Evolutionary conservation across 2,888 invertebrate species (phyloP).

Genomic region (Ormyrus rosae): DNA sequence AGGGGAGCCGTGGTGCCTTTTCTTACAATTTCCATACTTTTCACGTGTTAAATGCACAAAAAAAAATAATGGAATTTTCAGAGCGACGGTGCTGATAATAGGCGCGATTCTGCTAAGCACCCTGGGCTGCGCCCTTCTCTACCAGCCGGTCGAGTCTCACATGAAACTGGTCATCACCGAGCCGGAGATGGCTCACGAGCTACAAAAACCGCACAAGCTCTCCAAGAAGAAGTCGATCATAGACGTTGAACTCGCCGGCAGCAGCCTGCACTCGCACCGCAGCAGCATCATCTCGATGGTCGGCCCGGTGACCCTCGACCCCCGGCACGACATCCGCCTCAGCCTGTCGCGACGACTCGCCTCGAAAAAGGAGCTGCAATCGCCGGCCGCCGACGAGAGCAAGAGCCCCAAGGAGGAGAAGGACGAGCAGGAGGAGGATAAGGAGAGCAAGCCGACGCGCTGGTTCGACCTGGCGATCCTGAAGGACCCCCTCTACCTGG

Average conservation of each 20-base stretch:
- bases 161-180: slow-evolving; percentile 79
- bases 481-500: slow-evolving; percentile 87
- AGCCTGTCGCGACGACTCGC: too few relatives aligned
- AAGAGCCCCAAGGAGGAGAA: background rate
- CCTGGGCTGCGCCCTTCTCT: slow-evolving; percentile 87
- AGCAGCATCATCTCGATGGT: slow-evolving; percentile 30
- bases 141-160: slow-evolving; percentile 89
- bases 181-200: slow-evolving; percentile 54
- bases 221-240: background rate
- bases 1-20: too few relatives aligned
- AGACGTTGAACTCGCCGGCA: background rate
- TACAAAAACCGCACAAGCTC: background rate
- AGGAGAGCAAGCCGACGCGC: too few relatives aligned
- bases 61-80: slow-evolving; percentile 67
- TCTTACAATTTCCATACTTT: too few relatives aligned
- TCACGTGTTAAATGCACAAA: too few relatives aligned
- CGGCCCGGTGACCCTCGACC: background rate
- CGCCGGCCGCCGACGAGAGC: background rate
- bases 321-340: slow-evolving; percentile 73
- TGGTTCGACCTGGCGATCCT: slow-evolving; percentile 81
- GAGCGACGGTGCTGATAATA: slow-evolving; percentile 88
- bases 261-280: slow-evolving; percentile 22
- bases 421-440: too few relatives aligned
- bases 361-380: background rate
- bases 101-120: slow-evolving; percentile 89